Evolutionary conservation across 2,797 vertebrate genomes (phyloP), one percentile per base, ranked within the genome.

Genomic region (Falco novaeseelandiae): DNA sequence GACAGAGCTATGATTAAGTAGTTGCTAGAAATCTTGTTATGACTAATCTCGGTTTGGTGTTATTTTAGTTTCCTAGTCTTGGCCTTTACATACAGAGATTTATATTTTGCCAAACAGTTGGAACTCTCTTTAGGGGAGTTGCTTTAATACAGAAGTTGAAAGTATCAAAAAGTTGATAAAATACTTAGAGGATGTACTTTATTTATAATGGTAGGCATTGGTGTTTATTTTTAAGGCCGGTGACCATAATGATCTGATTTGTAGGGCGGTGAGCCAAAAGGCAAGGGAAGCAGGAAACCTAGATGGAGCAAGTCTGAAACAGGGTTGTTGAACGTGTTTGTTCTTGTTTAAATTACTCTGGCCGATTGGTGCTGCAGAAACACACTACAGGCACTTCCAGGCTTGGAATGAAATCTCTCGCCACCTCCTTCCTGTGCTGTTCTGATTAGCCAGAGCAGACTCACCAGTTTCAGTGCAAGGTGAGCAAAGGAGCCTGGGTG

Each of bases 11-110:
- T 92, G 94, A 92, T 97, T 94, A 96, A 96, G 89, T 66, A 91
- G 61, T 95, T 96, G 94, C 90, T 97, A 92, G 89, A 96, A 95
- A 87, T 96, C 89, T 92, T 81, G 69, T 81, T 93, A 87, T 96
- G 94, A 94, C 92, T 95, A 96, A 97, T 93, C 82, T 92, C 83
- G 70, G 61, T 78, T 86, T 78, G 77, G 83, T 94, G 87, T 89
- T 96, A 90, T 92, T 95, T 95, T 87, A 87, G 88, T 54, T 89
- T 87, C 81, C 87, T 78, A 49, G 67, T 90, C 44, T 94, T 70
- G 90, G 81, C 81, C 48, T 94, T 85, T 67, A 63, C 83, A 74
- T 67, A 17, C 38, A 65, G 63, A 40, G 69, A 54, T 87, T 93
- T 91, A 23, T 73, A 67, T 55, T 92, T 87, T 81, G 65, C 52